These are phyloP conservation scores for Philopotamus ludificatus DNA, from an alignment of 1,140 invertebrate genomes.

Conservation along the genomic window DNA sequence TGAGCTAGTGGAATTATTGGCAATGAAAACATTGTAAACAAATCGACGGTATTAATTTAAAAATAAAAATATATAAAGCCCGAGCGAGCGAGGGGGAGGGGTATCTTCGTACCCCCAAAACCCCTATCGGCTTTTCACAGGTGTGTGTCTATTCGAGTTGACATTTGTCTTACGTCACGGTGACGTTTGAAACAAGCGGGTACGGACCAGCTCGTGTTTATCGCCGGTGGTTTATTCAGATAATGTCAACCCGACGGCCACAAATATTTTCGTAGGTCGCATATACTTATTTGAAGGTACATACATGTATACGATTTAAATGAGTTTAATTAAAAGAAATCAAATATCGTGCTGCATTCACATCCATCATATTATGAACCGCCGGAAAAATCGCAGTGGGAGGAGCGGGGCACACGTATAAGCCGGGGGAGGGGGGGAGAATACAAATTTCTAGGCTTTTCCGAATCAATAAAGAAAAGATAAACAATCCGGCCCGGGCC, in stretches of 20 bases:
- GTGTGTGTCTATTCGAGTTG: not conserved
- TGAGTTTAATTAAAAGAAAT: too few relatives aligned
- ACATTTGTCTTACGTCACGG: slow-evolving; percentile 9
- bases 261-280: too few relatives aligned
- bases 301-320: too few relatives aligned
- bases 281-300: too few relatives aligned
- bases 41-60: too few relatives aligned
- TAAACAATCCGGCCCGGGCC: slow-evolving; percentile 20
- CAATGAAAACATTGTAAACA: too few relatives aligned
- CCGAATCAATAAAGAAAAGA: slow-evolving; percentile 30
- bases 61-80: too few relatives aligned
- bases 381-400: not conserved
- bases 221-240: slow-evolving; percentile 16
- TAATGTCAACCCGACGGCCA: not conserved
- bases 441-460: slow-evolving; percentile 20
- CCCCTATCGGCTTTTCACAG: not conserved
- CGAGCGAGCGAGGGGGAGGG: too few relatives aligned
- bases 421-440: not conserved
- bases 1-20: too few relatives aligned
- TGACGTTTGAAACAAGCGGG: slow-evolving; percentile 7
- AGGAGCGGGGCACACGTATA: too few relatives aligned
- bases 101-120: too few relatives aligned
- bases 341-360: not conserved
- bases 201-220: slow-evolving; percentile 5
- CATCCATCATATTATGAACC: not conserved